Conservation (phyloP, 2,888 invertebrate genomes). For the Abrostola triplasia region DNA sequence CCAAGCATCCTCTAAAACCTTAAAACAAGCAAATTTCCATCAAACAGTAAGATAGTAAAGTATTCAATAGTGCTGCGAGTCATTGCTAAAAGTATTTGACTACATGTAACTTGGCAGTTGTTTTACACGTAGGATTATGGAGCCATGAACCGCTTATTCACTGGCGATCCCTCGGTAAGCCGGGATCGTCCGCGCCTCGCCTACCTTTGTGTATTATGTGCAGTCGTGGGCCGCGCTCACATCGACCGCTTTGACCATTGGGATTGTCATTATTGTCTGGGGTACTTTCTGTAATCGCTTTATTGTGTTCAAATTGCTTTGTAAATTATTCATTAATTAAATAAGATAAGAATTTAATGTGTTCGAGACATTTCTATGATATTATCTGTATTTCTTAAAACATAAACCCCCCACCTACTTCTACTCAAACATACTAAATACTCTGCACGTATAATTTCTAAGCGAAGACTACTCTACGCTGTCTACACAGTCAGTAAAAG, state of each 20-base stretch:
- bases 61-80: background rate
- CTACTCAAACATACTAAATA: no score
- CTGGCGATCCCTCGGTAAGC: conserved; percentile 78
- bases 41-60: background rate
- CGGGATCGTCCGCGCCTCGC: conserved; percentile 69
- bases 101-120: conserved; percentile 73
- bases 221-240: conserved; percentile 30
- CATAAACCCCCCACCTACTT: no score
- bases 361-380: no score
- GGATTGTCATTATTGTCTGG: conserved; percentile 13
- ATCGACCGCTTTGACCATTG: conserved; percentile 25
- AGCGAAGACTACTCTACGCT: no score
- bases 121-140: conserved; percentile 81
- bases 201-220: conserved; percentile 54
- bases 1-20: no score
- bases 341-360: no score
- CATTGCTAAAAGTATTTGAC: conserved; percentile 61
- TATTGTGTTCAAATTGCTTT: background rate
- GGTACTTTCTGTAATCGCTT: conserved; percentile 1
- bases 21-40: no score
- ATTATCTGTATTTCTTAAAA: no score
- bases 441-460: no score
- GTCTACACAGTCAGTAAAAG: background rate
- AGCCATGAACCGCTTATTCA: conserved; percentile 77
- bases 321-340: no score